A percentile compares a stretch with the other conserved stretches of the same genome.
These are phyloP conservation scores for Trissolcus basalis DNA, from an alignment of 1,140 invertebrate genomes.

Conservation along the genomic window DNA sequence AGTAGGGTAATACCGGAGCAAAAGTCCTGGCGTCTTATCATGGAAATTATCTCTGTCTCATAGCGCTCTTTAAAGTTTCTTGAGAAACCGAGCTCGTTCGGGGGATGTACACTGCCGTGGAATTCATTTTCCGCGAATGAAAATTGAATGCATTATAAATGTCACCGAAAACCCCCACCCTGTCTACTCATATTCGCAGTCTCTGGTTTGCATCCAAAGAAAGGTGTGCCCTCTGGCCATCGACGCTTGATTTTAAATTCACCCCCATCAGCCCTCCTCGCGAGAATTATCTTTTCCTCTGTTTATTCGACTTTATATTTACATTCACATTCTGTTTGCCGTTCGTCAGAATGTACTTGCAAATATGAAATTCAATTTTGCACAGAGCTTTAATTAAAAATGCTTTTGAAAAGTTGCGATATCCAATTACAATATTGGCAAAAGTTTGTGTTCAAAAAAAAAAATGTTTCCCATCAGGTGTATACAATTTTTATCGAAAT, in stretches of 20 bases:
- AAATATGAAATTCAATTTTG: too few species aligned
- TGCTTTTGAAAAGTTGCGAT: too few species aligned
- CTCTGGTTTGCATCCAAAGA: slow-evolving; percentile 42
- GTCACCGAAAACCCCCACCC: slow-evolving; percentile 49
- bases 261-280: neutral
- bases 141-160: slow-evolving; percentile 58
- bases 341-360: too few species aligned
- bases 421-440: too few species aligned
- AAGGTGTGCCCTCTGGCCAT: slow-evolving; percentile 24
- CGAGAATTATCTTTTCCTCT: too few species aligned
- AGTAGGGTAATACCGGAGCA: slow-evolving; percentile 65
- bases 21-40: slow-evolving; percentile 65
- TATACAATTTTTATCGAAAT: too few species aligned
- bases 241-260: slow-evolving; percentile 37
- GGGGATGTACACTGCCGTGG: slow-evolving; percentile 51
- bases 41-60: slow-evolving; percentile 65
- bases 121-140: slow-evolving; percentile 56
- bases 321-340: neutral
- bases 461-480: too few species aligned
- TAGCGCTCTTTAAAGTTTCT: slow-evolving; percentile 60
- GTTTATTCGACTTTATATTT: slow-evolving; percentile 4
- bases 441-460: too few species aligned
- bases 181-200: slow-evolving; percentile 39
- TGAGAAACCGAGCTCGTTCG: slow-evolving; percentile 50
- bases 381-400: too few species aligned